Evolutionary conservation across 2,797 vertebrate species (phyloP), one percentile per base, ranked within the genome.

Genomic region (Gobionotothen gibberifrons): DNA sequence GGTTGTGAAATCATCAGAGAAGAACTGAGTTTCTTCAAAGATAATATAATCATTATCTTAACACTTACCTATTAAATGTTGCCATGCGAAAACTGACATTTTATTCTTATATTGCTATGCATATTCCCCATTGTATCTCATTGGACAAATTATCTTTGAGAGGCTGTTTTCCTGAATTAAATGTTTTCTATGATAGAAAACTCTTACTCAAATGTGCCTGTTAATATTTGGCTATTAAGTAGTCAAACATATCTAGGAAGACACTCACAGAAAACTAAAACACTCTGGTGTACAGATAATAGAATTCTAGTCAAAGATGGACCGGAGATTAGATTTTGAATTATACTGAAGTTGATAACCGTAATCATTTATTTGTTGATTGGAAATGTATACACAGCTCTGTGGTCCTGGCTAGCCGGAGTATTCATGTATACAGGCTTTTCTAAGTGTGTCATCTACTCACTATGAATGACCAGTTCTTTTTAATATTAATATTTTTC

Each of bases 21-120:
- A 32, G 46, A 55, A 67, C 56, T 49, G 40, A 55, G 69, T 72
- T 60, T n/a, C 26, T 54, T 7, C 12, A 47, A 53, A 74, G 55
- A 48, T 54, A 26, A 26, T 26, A 26, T 26, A 26, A 26, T 17
- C 10, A 46, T 3, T 26, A 3, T 29, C 52, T 63, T 70, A 39
- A 67, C 29, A 22, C 32, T 15, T 10, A 11, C 58, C 51, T 22
- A 3, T 63, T 62, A 29, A 14, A 40, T n/a, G 19, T 14, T 52
- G 16, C 36, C 26, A 14, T 19, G 0, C 9, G 65, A 65, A 81
- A 7, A 26, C 12, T 17, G 19, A 49, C 1, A 32, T 48, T 3
- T 46, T 36, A 26, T 22, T 8, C 9, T 1, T 10, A 48, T 5
- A 9, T 29, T 9, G 11, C 36, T 17, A 48, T 17, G 32, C 32